Base-by-base conservation (phyloP, 2,113 vertebrate genomes). In the Eira barbara region DNA sequence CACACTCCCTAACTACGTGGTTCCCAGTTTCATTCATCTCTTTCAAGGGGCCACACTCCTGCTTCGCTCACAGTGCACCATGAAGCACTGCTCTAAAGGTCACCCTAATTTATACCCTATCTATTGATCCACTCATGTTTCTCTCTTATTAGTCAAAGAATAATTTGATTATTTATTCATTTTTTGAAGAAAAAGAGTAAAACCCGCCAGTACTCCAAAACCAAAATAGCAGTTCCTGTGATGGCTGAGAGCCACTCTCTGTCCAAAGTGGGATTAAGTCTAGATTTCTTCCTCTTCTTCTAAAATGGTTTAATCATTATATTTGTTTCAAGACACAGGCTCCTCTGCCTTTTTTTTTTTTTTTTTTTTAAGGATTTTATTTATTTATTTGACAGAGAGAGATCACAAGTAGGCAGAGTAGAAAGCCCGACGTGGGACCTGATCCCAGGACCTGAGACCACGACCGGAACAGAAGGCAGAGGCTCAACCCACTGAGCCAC, bases 181-280 rank as follows among this genome's bases (percentile, higher is more conserved):
- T 83, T 31, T 94, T 65, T n/a, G n/a, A 21, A n/a, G 18, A 90
- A 47, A 90, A 96, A 42, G 7, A 94, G 39, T 34, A 61, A 90
- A 82, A 65, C 31, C 21, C 23, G 39, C 15, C 65, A 81, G 34
- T 29, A 79, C 55, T 25, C n/a, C 25, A 74, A 14, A 86, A 95
- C 0, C 52, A 25, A 95, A 96, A 61, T 34, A 59, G 4, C 15
- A 45, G 42, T 79, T 82, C 81, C 79, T 5, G 11, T 15, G 45
- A 45, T 27, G 20, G 45, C 27, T 47, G 9, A 34, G 52, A 21
- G 0, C 45, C 10, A 20, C 29, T 63, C 29, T 63, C 29, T 55
- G 25, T 81, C 94, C 10, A 45, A 69, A 85, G 15, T 36, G 25
- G 7, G 42, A 21, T 39, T 39, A 39, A 59, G 6, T 21, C 45